These are phyloP conservation scores for Drosophila jambulina DNA, from an alignment of 1,140 invertebrate species.

Conservation along the genomic window DNA sequence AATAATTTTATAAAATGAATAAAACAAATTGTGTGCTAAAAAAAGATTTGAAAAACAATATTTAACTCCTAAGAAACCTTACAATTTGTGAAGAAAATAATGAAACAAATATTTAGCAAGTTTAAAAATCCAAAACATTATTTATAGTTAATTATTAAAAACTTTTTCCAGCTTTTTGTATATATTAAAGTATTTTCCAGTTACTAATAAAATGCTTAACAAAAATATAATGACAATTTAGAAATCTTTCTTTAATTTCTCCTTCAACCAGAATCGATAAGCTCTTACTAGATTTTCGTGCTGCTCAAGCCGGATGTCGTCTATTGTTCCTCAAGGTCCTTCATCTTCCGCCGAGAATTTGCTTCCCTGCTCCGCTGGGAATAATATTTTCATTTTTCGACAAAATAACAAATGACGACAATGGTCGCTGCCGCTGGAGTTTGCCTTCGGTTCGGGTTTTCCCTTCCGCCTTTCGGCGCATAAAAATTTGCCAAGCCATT, in stretches of 20 bases:
- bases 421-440: constrained; percentile 6
- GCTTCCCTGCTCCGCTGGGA: constrained; percentile 48
- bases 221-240: neutral
- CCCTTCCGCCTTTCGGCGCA: constrained; percentile 9
- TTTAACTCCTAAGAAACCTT: too few species aligned
- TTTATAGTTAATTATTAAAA: too few species aligned
- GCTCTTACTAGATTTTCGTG: neutral
- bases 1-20: too few species aligned
- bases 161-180: too few species aligned
- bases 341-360: neutral
- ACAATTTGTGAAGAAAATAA: too few species aligned
- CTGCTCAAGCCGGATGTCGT: neutral
- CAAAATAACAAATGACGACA: constrained; percentile 68
- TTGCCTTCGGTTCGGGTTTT: constrained; percentile 6
- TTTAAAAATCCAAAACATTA: too few species aligned
- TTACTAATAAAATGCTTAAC: too few species aligned
- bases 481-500: constrained; percentile 64
- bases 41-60: too few species aligned
- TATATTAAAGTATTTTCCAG: too few species aligned
- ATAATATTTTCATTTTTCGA: constrained; percentile 72
- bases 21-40: too few species aligned
- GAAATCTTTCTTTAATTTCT: neutral
- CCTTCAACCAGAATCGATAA: neutral
- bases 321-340: constrained; percentile 12
- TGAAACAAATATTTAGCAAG: too few species aligned